Evolutionary conservation across 1,140 invertebrate species (phyloP), one percentile per base, ranked within the genome.

Genomic region (Brachionus sp.): DNA sequence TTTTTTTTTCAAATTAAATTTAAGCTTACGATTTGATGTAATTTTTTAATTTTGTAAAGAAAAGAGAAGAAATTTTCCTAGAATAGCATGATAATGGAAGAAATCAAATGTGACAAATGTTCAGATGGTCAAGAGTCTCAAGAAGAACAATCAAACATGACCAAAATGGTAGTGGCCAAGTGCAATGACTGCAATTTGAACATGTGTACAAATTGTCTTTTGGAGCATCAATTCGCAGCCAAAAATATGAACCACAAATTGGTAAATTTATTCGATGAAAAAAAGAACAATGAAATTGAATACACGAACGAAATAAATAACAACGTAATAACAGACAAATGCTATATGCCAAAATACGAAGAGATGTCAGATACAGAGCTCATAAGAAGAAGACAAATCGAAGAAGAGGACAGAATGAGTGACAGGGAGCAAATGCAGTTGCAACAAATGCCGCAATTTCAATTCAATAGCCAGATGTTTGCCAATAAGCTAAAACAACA

Each of bases 321-420:
- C 25, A 75, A 75, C 46, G 70, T 75, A 5, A 75, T 75, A 0
- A 75, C 70, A 4, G 70, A 75, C 1, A 75, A 75, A 10, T 25
- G 39, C 33, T 75, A 50, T 75, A 6, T 73, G 68, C 16, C 7
- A n/a, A 75, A 50, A 44, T 1, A 12, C 23, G 42, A 75, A 6
- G 42, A 75, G 1, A 75, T 92, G 85, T 93, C 92, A 86, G 96
- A 94, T 86, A 93, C 94, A 9, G 70, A 75, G 42, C 3, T 75
- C 3, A 33, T 75, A 10, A 44, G 25, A 29, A 39, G 70, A 6
- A 75, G 70, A 50, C 70, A 75, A 39, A 44, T 75, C 46, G 70
- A 46, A 25, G 42, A 75, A 44, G 37, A 46, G 39, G 39, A 46
- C 39, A 46, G 12, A 23, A 44, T 25, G 10, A 5, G 39, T 12